A percentile compares a stretch with the other conserved stretches of the same genome.
Conservation (phyloP, 2,113 vertebrate species). For the Carollia perspicillata region DNA sequence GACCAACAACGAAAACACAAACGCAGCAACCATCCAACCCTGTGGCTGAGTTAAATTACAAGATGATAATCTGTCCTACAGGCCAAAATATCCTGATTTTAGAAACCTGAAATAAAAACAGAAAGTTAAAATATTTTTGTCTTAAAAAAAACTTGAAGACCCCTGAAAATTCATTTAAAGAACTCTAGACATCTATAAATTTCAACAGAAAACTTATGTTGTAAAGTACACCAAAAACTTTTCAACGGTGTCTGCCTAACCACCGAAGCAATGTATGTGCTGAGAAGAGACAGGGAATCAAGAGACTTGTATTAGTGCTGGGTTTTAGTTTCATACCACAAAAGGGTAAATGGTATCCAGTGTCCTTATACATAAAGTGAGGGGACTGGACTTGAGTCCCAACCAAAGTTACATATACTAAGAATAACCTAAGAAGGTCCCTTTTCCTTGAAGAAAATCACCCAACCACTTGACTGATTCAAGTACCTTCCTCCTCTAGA, state of each 20-base stretch:
- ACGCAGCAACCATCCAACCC: background rate
- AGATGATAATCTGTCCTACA: background rate
- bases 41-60: background rate
- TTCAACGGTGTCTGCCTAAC: background rate
- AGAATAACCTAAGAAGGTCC: background rate
- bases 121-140: background rate
- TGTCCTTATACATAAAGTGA: background rate
- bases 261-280: background rate
- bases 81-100: background rate
- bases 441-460: background rate
- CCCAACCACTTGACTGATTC: background rate
- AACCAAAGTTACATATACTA: background rate
- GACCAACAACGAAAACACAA: background rate
- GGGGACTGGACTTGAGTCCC: background rate
- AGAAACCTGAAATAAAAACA: background rate
- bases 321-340: slow-evolving; percentile 5
- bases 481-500: background rate
- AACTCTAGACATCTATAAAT: background rate
- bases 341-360: background rate
- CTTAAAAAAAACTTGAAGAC: background rate
- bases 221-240: background rate
- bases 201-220: background rate
- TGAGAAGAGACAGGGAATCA: background rate
- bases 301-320: background rate
- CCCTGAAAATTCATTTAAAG: background rate